Base-by-base conservation (phyloP, 2,888 invertebrate genomes). In the Tanytarsus gracilentus region DNA sequence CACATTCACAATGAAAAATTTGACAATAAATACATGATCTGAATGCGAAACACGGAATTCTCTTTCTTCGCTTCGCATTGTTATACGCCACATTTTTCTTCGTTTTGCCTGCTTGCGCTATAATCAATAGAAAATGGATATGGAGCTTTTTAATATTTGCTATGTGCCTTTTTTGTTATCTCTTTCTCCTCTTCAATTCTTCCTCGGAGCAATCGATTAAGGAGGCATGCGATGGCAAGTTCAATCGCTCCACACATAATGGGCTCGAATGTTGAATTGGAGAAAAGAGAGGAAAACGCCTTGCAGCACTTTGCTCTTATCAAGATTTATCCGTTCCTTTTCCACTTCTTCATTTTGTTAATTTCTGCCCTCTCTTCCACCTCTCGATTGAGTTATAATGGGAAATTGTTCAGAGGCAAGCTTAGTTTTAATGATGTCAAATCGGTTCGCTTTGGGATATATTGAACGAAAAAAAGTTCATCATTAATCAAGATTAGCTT, bases 101-200 rank as follows among this genome's bases (percentile, higher is more conserved):
- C 40, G 18, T 33, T n/a, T 33, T 33, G 33, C 33, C n/a, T 44
- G 18, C 40, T 21, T 44, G 11, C 44, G 44, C 21, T 18, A 18
- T 44, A 44, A 44, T 44, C 44, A 44, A 44, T 44, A 44, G 44
- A 44, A 44, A 44, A 44, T 44, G 44, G 44, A 44, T 44, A 44
- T 44, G 44, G 44, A 8, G 16, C 44, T 44, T 44, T n/a, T 44
- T 44, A 44, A 44, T 44, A 44, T 44, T 44, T 44, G 44, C 44
- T 44, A 18, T 44, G 44, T 44, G 44, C 23, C 44, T 44, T 44
- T 44, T 44, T 18, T 44, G 44, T 40, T 14, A 18, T 44, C 16
- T 44, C 21, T 44, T 44, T 44, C 18, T 44, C 23, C 21, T 44
- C 44, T 36, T 14, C 14, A 36, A 36, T 14, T 36, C 3, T 36